phyloP scores from a whole-genome alignment of 2,113 vertebrate species.

The Pandion haliaetus region DNA sequence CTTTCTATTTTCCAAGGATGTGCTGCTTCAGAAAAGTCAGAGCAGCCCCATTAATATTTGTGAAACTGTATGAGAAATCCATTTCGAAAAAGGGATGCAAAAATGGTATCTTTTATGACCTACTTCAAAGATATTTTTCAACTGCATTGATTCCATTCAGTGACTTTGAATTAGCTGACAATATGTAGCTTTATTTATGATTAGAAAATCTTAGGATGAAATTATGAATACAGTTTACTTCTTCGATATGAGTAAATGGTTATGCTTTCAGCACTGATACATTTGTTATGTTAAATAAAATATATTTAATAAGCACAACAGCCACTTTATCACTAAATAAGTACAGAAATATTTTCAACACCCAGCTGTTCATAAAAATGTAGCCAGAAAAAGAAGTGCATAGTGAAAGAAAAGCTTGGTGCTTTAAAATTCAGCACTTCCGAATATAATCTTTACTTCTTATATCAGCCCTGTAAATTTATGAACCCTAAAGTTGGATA shows the following conservation, averaged over 20 bases:
- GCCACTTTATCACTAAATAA: not conserved
- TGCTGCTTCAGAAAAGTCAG: not conserved
- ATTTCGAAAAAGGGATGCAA: not conserved
- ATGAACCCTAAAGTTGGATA: not conserved
- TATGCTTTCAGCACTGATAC: not conserved
- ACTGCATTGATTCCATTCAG: not conserved
- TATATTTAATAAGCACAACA: not conserved
- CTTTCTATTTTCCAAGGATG: not conserved
- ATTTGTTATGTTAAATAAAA: not conserved
- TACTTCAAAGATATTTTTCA: not conserved
- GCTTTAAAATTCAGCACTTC: not conserved
- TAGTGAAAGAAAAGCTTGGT: not conserved
- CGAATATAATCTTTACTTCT: not conserved
- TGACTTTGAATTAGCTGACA: not conserved
- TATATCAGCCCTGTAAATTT: not conserved
- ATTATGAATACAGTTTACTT: not conserved
- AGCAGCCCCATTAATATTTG: not conserved
- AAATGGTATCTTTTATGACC: not conserved
- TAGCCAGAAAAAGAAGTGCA: not conserved
- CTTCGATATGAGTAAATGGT: not conserved
- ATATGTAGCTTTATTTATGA: not conserved
- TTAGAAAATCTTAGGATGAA: not conserved
- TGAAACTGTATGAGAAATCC: not conserved
- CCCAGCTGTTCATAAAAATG: not conserved
- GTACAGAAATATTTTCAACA: not conserved